phyloP scores from a whole-genome alignment of 2,888 invertebrate species.

The Escarpia spicata region DNA sequence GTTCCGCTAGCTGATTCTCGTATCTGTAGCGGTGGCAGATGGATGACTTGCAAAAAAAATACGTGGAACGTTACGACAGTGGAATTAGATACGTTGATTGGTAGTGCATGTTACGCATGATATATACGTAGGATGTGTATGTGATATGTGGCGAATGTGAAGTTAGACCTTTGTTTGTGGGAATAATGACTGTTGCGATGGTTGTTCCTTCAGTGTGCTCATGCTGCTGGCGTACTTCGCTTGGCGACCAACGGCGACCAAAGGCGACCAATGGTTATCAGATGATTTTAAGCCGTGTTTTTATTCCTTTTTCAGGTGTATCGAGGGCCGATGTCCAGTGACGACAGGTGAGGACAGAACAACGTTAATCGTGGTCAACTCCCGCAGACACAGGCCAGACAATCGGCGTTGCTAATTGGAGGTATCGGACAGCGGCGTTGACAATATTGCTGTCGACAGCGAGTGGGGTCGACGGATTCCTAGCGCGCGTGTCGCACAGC shows the following conservation, averaged over 20 bases:
- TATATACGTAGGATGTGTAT: background rate
- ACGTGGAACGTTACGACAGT: background rate
- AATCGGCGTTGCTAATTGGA: background rate
- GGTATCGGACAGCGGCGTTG: background rate
- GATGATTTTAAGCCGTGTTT: background rate
- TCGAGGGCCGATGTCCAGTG: background rate
- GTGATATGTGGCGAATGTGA: background rate
- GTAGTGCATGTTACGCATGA: background rate
- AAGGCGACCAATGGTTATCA: too few relatives aligned
- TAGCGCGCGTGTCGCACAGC: background rate
- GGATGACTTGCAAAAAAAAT: background rate
- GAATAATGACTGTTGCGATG: background rate
- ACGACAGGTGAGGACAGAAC: background rate
- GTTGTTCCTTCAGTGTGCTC: background rate
- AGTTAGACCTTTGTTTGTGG: background rate
- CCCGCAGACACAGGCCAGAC: background rate
- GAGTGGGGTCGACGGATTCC: background rate
- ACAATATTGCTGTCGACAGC: background rate
- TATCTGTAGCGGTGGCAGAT: background rate
- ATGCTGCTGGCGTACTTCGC: too few relatives aligned
- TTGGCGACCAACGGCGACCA: too few relatives aligned
- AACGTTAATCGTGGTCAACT: background rate
- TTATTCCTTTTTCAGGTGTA: background rate
- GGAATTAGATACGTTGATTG: background rate
- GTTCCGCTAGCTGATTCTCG: background rate